These are phyloP conservation scores for Alviniconcha strummeri DNA, from an alignment of 2,888 invertebrate genomes.

Conservation along the genomic window DNA sequence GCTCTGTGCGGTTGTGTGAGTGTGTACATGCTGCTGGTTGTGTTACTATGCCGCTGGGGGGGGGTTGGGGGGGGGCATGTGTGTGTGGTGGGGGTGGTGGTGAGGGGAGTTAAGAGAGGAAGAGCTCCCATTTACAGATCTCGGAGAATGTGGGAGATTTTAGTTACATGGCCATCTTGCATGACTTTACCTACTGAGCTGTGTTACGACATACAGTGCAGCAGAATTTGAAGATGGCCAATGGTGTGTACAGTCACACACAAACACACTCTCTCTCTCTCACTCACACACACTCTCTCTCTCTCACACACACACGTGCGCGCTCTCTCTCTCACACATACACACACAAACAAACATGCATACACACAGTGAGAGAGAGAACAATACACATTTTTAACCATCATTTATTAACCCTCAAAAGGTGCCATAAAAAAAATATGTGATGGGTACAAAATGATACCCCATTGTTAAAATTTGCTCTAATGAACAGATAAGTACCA, in stretches of 20 bases:
- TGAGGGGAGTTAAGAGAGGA: no score
- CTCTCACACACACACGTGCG: background rate
- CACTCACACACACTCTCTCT: background rate
- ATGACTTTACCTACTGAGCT: background rate
- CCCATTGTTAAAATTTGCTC: no score
- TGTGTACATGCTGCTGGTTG: no score
- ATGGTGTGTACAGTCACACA: background rate
- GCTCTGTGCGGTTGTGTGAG: no score
- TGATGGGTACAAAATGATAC: no score
- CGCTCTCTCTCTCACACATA: background rate
- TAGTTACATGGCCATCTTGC: background rate
- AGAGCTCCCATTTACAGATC: background rate
- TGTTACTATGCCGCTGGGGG: no score
- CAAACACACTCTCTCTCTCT: background rate
- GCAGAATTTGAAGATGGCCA: background rate
- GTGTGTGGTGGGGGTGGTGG: no score
- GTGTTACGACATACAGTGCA: background rate
- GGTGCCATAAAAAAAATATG: no score
- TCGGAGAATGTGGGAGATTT: background rate
- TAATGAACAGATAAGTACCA: no score
- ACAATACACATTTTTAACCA: background rate
- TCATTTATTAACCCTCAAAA: background rate
- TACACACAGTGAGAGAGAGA: background rate
- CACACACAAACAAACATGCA: background rate
- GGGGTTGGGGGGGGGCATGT: no score